Evolutionary conservation across 2,797 vertebrate species (phyloP).

Genomic region (Tenualosa thibaudeaui): DNA sequence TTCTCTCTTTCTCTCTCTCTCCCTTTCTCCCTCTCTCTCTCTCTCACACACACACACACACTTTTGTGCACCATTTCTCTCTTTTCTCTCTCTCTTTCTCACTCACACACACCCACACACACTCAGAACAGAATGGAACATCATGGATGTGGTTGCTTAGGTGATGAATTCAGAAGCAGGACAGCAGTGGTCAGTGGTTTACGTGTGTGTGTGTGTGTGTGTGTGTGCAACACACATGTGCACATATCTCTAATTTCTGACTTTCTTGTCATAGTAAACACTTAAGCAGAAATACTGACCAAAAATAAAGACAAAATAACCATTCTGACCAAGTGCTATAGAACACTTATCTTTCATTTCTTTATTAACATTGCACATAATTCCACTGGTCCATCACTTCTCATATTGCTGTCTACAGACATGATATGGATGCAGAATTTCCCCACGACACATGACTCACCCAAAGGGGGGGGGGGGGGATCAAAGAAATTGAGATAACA

Average conservation of each 20-base stretch:
- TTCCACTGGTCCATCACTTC: constrained; percentile 81
- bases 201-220: no score
- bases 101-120: background rate
- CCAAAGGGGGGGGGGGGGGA: constrained; percentile 48
- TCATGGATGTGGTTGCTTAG: background rate
- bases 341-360: constrained; percentile 71
- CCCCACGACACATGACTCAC: constrained; percentile 63
- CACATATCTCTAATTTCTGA: no score
- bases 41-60: background rate
- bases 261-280: no score
- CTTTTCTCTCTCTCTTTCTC: no score
- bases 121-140: background rate
- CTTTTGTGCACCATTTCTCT: background rate
- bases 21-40: no score
- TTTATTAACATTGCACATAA: constrained; percentile 84
- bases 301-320: constrained; percentile 13
- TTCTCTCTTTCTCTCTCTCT: no score
- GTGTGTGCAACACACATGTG: no score
- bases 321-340: constrained; percentile 77
- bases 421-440: constrained; percentile 84
- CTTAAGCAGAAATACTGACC: no score
- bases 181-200: background rate
- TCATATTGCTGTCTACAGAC: constrained; percentile 85
- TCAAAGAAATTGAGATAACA: constrained; percentile 34
- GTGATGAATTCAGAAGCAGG: background rate